A percentile compares a stretch with the other conserved stretches of the same genome.
These are phyloP conservation scores for Drosophila guanche DNA, from an alignment of 1,140 invertebrate genomes.

Conservation along the genomic window DNA sequence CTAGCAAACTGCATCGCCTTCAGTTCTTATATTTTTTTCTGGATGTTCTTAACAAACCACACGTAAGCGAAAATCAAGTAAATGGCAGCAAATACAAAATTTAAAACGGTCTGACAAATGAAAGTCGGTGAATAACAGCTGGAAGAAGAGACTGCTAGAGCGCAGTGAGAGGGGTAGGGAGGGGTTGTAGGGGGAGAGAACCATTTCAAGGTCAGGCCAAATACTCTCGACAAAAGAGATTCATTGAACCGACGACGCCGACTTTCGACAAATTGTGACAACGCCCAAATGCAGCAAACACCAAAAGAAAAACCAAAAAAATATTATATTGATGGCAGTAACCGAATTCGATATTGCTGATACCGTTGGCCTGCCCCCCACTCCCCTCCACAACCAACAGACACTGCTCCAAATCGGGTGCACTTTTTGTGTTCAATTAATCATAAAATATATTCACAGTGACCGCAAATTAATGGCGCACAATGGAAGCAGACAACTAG, in stretches of 20 bases:
- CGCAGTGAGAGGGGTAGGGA: background rate
- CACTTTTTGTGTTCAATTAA: conserved; percentile 29
- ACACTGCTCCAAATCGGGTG: conserved; percentile 19
- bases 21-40: conserved; percentile 3
- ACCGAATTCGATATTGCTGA: background rate
- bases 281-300: conserved; percentile 50
- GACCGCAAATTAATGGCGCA: conserved; percentile 72
- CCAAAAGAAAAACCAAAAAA: background rate
- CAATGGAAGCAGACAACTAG: conserved; percentile 50
- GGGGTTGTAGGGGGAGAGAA: conserved; percentile 12
- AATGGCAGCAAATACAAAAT: conserved; percentile 54
- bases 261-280: conserved; percentile 67
- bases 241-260: conserved; percentile 54
- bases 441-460: conserved; percentile 18
- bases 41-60: conserved; percentile 47
- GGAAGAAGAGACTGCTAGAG: conserved; percentile 29
- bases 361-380: background rate
- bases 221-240: conserved; percentile 49
- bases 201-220: conserved; percentile 66
- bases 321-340: too few relatives aligned
- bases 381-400: background rate
- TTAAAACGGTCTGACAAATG: conserved; percentile 55
- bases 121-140: conserved; percentile 41
- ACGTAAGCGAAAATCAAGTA: conserved; percentile 51
- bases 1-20: conserved; percentile 19